Evolutionary conservation across 2,113 vertebrate species (phyloP), one percentile per base, ranked within the genome.

Genomic region (Antidorcas marsupialis): DNA sequence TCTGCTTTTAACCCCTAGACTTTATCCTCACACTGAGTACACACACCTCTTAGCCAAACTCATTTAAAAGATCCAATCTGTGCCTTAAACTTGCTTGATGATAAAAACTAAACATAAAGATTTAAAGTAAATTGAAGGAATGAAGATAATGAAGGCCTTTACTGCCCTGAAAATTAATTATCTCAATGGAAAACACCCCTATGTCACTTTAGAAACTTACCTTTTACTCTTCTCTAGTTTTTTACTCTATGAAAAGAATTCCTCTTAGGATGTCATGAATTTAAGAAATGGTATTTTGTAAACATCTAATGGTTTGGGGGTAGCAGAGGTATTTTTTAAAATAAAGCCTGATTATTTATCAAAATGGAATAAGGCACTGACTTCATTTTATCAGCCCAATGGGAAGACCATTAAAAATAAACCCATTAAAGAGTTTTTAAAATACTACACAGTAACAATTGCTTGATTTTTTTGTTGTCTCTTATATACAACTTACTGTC

Each of bases 91-190:
- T 67, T 93, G 62, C 64, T 59, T 92, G 43, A 79, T 89, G 50
- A 76, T 86, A 94, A 85, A 95, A 96, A 91, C 28, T 89, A 79
- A 95, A 64, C 87, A 67, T 81, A 94, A 83, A 39, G 43, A 91
- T 30, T 79, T 81, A 93, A 74, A 87, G 33, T 39, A 92, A 89
- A 86, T 55, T 33, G 94, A 78, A 97, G 78, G 27, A 52, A 74
- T 86, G 33, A 84, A 57, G 27, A 79, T 74, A 36, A 30, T 82
- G 2, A 87, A 76, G 30, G 50, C 5, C 43, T 94, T 94, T 79
- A 85, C 1, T 92, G 78, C 39, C 79, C 57, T 89, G 23, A 87
- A 92, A 89, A 67, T 76, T 57, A 87, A 67, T 55, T 12, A 82
- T 79, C 64, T 87, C 27, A 84, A 36, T 36, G 30, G 16, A 36